phyloP scores from a whole-genome alignment of 2,113 vertebrate genomes.

The Euleptes europaea region DNA sequence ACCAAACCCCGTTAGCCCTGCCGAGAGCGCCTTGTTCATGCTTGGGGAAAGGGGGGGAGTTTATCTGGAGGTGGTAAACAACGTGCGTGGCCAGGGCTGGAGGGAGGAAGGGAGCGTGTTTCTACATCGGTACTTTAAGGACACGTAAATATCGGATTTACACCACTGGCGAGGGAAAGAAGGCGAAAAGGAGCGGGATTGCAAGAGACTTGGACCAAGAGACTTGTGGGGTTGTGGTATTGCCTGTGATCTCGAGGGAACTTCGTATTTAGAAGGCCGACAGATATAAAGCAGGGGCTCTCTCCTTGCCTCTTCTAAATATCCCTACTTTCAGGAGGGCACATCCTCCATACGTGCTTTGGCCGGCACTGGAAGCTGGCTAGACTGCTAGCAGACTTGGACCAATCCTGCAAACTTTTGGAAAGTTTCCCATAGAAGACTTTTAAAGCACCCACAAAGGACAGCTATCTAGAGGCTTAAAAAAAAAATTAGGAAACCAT shows the following conservation, averaged over 20 bases:
- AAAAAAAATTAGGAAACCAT: not conserved
- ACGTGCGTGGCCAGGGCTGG: not conserved
- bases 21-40: not conserved
- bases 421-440: not conserved
- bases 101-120: not conserved
- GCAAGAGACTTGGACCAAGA: not conserved
- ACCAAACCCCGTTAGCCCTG: not conserved
- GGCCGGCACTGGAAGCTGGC: not conserved
- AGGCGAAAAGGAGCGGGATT: not conserved
- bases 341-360: not conserved
- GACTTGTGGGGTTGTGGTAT: not conserved
- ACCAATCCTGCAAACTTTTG: not conserved
- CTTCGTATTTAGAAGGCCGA: not conserved
- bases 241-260: not conserved
- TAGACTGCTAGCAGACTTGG: not conserved
- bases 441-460: not conserved
- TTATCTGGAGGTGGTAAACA: not conserved
- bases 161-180: not conserved
- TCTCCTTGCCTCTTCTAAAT: not conserved
- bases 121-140: not conserved
- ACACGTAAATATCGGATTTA: slow-evolving; percentile 2
- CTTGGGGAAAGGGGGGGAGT: not conserved
- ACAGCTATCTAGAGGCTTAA: too few species aligned
- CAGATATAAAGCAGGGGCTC: not conserved
- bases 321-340: not conserved